A percentile compares a stretch with the other conserved stretches of the same genome.
These are phyloP conservation scores for Centropus bengalensis DNA, from an alignment of 2,113 vertebrate species.

Conservation along the genomic window DNA sequence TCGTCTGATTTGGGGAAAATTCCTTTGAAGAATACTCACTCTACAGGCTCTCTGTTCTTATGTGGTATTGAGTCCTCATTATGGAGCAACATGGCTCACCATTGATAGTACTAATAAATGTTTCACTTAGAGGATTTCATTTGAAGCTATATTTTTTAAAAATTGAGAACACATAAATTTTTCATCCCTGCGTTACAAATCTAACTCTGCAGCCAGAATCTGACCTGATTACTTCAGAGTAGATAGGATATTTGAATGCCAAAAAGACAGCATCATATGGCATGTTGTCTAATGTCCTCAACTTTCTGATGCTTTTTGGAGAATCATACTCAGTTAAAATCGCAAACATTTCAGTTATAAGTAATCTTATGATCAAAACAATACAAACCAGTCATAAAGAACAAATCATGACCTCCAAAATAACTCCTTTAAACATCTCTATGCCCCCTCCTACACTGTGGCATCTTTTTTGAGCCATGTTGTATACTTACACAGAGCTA, in stretches of 20 bases:
- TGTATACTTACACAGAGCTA: accelerated
- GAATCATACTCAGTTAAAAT: background rate
- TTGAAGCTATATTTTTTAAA: background rate
- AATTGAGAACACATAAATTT: background rate
- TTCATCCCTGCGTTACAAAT: background rate
- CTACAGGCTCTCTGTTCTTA: background rate
- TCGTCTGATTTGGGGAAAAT: background rate
- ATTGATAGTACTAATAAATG: background rate
- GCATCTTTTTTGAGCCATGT: background rate
- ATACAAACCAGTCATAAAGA: background rate
- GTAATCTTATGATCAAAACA: background rate
- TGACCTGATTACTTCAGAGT: background rate
- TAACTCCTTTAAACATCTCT: accelerated
- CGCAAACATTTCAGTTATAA: background rate
- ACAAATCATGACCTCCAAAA: accelerated
- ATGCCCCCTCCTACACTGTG: accelerated
- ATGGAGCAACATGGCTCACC: background rate
- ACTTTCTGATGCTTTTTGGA: background rate
- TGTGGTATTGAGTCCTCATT: background rate
- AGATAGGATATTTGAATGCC: background rate
- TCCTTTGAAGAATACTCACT: background rate
- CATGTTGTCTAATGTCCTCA: background rate
- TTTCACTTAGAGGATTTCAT: background rate
- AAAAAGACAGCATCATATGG: background rate
- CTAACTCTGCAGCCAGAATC: background rate